A percentile compares a stretch with the other conserved stretches of the same genome.
Evolutionary conservation across 1,140 invertebrate genomes (phyloP).

Genomic region (Hypothenemus hampei): DNA sequence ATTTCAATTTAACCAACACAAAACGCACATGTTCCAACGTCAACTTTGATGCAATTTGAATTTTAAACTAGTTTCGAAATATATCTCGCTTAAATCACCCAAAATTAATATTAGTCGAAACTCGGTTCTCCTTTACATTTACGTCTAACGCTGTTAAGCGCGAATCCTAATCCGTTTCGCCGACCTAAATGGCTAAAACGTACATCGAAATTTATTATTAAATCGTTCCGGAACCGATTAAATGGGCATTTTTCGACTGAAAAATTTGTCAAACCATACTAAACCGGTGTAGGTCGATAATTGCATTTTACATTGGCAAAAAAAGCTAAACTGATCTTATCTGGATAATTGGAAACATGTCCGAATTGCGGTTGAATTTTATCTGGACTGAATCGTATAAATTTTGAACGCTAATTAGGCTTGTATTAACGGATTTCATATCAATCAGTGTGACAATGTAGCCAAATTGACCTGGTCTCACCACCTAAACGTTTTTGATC

Average conservation of each 20-base stretch:
- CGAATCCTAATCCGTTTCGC: neutral
- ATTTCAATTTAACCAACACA: too few species aligned
- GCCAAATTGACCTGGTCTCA: too few species aligned
- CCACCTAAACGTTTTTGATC: too few species aligned
- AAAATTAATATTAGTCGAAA: neutral
- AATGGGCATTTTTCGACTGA: too few species aligned
- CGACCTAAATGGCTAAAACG: too few species aligned
- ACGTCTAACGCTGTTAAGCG: neutral
- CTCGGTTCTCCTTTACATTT: neutral
- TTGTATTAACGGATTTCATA: neutral
- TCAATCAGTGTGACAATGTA: too few species aligned
- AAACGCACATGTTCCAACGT: neutral
- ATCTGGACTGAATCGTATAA: too few species aligned
- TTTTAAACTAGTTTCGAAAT: neutral
- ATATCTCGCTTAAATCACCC: neutral
- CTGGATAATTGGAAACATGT: conserved; percentile 2
- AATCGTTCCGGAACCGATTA: neutral
- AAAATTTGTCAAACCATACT: too few species aligned
- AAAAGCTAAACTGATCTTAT: neutral
- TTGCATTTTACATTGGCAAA: neutral
- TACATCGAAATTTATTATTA: neutral
- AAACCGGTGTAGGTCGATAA: too few species aligned
- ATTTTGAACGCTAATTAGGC: too few species aligned
- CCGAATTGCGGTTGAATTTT: neutral
- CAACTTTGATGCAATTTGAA: neutral